Evolutionary conservation across 2,113 vertebrate species (phyloP).

Genomic region (Phrynocephalus versicolor): DNA sequence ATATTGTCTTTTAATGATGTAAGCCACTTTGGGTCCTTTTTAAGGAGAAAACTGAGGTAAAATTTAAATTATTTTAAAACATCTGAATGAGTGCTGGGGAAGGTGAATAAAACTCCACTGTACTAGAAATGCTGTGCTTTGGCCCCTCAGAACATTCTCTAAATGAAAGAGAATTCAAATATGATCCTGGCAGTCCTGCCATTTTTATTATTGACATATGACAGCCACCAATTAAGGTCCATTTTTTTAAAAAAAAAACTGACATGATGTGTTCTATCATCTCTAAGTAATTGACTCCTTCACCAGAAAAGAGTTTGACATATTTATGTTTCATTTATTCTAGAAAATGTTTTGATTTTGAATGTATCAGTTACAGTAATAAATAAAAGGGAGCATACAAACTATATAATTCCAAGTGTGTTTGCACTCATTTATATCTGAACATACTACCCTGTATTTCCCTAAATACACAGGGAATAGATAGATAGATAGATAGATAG

Average conservation of each 20-base stretch:
- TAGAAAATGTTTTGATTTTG: neutral
- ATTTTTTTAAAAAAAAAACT: neutral
- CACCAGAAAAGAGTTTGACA: constrained; percentile 21
- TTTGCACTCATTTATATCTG: constrained; percentile 46
- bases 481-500: no score
- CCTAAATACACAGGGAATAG: constrained; percentile 60
- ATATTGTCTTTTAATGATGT: no score
- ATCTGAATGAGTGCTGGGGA: fast-evolving
- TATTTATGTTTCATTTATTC: neutral
- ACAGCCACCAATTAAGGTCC: neutral
- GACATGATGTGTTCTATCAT: neutral
- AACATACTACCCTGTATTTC: constrained; percentile 71
- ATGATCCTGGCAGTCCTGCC: neutral
- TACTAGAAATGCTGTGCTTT: neutral
- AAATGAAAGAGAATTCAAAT: constrained; percentile 10
- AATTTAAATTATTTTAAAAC: no score
- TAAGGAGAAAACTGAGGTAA: no score
- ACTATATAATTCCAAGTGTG: constrained; percentile 50
- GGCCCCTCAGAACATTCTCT: neutral
- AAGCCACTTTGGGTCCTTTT: no score
- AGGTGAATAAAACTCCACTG: neutral
- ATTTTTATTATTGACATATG: neutral
- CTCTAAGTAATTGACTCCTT: neutral
- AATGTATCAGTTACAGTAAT: constrained; percentile 39
- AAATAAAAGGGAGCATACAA: constrained; percentile 54